phyloP scores from a whole-genome alignment of 2,797 vertebrate genomes.

The Cirrhinus molitorella region DNA sequence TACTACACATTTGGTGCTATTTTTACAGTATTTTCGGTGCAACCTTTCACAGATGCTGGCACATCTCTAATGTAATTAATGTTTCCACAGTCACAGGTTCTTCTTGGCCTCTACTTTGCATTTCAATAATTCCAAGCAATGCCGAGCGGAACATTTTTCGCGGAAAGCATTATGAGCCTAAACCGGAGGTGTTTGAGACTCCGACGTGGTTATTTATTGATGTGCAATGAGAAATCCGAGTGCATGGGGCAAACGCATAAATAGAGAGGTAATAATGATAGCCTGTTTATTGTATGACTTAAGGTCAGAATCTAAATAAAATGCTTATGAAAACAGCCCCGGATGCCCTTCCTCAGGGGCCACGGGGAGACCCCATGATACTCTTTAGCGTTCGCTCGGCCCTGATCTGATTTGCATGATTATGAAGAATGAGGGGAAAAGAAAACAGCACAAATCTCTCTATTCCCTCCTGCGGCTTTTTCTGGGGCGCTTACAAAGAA shows the following conservation, averaged over 20 bases:
- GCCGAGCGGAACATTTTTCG: background rate
- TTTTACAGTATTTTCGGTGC: background rate
- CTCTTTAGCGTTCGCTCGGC: conserved; percentile 32
- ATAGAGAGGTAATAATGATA: conserved; percentile 35
- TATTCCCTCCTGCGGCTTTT: conserved; percentile 46
- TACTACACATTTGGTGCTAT: background rate
- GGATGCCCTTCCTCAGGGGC: conserved; percentile 46
- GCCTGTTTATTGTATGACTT: conserved; percentile 43
- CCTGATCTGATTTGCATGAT: conserved; percentile 60
- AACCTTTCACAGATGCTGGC: background rate
- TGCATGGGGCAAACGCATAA: conserved; percentile 16
- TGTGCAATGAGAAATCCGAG: background rate
- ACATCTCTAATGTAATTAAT: background rate
- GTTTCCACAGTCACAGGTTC: background rate
- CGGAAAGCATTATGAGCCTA: background rate
- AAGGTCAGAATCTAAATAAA: conserved; percentile 48
- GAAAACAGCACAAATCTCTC: conserved; percentile 49
- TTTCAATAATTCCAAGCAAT: conserved; percentile 5
- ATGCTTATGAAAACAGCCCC: conserved; percentile 46
- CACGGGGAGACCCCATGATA: conserved; percentile 38
- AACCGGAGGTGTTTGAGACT: background rate
- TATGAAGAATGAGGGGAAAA: conserved; percentile 37
- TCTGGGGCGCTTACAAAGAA: conserved; percentile 47
- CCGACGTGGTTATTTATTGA: conserved; percentile 12
- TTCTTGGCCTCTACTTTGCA: background rate